Base-by-base conservation (phyloP, 2,888 invertebrate genomes). In the Cataglyphis altisquamis region DNA sequence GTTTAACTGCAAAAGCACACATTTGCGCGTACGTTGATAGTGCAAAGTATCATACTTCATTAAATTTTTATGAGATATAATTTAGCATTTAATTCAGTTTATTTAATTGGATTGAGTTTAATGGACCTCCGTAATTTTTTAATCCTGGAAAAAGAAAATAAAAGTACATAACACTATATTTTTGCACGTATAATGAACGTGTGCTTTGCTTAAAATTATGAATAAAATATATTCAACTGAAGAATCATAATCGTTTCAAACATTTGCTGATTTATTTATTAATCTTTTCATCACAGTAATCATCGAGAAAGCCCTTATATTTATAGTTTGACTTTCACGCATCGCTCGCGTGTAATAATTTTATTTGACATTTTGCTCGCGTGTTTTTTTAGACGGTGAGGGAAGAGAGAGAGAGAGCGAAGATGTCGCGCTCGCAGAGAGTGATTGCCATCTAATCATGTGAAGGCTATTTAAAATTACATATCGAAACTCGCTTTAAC, bases 391-490 rank as follows among this genome's bases (percentile, higher is more conserved):
- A 32, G 73, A 48, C 84, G 74, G 77, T 87, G 74, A 25, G 25
- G n/a, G 18, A 8, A 8, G 48, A 48, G 18, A 48, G 18, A n/a
- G 48, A n/a, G 18, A 45, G 41, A 10, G 41, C 6, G 36, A 36
- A 41, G 15, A 52, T 25, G 41, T 52, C 60, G 80, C 77, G 45
- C 29, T 5, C 39, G 18, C 36, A 5, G 18, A 36, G 25, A 45
- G n/a, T 66, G 88, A 88, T 88, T 81, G 68, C 70, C 80, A 88
- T 88, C 88, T 84, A 77, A 83, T 68, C 82, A 83, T 64, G 85
- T 45, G 82, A 89, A 86, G 81, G 87, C 87, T 86, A 83, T 72
- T 89, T 89, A 85, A 89, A 84, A 85, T 86, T 81, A 84, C 81
- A 84, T 86, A 77, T 73, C 81, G 86, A 88, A 67, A 82, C 66